phyloP scores from a whole-genome alignment of 2,888 invertebrate species.

The Limnephilus marmoratus region DNA sequence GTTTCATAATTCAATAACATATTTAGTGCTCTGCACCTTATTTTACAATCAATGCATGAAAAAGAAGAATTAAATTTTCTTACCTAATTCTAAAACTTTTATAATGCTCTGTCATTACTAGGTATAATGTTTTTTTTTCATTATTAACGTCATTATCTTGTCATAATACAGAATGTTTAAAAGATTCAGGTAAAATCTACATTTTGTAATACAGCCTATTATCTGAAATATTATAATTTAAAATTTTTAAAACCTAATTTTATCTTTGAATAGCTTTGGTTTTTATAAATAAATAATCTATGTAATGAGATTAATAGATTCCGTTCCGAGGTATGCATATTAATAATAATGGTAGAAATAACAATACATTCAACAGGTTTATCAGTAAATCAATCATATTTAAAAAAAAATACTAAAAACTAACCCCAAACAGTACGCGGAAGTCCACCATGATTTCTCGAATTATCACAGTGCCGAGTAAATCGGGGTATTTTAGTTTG shows the following conservation, averaged over 20 bases:
- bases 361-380: background rate
- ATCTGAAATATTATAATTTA: background rate
- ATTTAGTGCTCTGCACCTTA: background rate
- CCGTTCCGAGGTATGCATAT: background rate
- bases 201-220: background rate
- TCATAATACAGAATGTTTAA: no score
- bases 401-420: background rate
- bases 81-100: background rate
- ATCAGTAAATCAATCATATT: background rate
- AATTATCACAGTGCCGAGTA: background rate
- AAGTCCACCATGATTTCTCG: background rate
- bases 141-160: no score
- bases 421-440: background rate
- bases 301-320: background rate
- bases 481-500: background rate
- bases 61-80: no score
- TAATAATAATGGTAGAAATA: background rate
- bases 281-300: background rate
- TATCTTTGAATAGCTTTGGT: background rate
- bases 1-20: background rate
- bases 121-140: no score
- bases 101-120: background rate
- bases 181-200: background rate
- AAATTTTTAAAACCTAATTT: background rate
- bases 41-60: background rate